Evolutionary conservation across 1,140 invertebrate species (phyloP).

Genomic region (Euura saliciscinereae): DNA sequence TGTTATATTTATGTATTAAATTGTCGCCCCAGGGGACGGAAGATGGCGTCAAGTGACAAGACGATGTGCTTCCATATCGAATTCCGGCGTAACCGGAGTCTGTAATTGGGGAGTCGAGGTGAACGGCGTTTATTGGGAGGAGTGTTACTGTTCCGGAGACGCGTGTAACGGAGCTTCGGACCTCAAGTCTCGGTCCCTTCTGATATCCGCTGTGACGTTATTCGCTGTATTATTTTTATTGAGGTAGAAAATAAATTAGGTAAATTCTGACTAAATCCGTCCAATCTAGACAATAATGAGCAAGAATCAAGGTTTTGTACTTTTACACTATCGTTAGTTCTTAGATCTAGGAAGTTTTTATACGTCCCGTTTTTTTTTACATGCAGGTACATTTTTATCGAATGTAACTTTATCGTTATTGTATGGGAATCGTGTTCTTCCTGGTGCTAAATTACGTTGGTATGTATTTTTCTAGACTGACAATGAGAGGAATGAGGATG

Average conservation of each 20-base stretch:
- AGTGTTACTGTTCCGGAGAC: conserved; percentile 91
- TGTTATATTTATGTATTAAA: neutral
- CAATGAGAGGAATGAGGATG: no score
- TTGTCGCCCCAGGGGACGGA: conserved; percentile 76
- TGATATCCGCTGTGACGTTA: neutral
- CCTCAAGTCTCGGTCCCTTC: neutral
- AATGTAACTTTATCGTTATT: no score
- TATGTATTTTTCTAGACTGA: no score
- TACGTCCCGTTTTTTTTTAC: no score
- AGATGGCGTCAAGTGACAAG: conserved; percentile 91
- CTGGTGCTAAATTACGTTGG: no score
- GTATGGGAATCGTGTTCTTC: no score
- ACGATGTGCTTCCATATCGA: conserved; percentile 87
- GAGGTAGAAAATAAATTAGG: neutral
- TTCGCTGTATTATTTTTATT: neutral
- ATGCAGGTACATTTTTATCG: no score
- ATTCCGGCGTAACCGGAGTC: conserved; percentile 87
- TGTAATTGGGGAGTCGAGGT: conserved; percentile 94
- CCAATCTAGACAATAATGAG: no score
- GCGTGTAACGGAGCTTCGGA: conserved; percentile 71
- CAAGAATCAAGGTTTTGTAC: no score
- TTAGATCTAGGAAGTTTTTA: no score
- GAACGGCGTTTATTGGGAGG: conserved; percentile 94
- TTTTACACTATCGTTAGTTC: no score
- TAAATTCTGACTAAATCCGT: no score